Evolutionary conservation across 2,888 invertebrate species (phyloP).

Genomic region (Anodontia alba): DNA sequence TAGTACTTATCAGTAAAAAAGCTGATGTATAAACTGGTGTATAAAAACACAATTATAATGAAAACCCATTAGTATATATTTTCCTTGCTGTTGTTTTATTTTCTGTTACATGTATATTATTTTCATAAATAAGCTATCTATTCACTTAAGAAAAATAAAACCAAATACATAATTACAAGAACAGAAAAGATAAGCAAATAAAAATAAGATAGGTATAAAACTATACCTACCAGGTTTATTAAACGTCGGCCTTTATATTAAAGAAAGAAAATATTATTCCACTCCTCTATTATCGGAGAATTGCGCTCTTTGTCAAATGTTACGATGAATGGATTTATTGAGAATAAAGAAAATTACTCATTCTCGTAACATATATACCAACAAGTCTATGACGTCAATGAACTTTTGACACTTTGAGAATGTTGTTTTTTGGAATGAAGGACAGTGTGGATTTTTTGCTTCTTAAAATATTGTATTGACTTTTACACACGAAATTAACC

Average conservation of each 20-base stretch:
- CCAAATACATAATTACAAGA: not conserved
- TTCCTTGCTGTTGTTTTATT: too few species aligned
- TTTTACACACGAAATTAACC: not conserved
- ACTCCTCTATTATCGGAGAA: not conserved
- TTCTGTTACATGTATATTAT: too few species aligned
- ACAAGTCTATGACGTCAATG: not conserved
- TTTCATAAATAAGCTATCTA: too few species aligned
- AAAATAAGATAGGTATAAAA: too few species aligned
- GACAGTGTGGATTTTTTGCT: not conserved
- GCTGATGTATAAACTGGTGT: too few species aligned
- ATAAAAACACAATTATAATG: too few species aligned
- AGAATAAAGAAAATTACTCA: slow-evolving; percentile 4
- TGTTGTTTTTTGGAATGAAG: not conserved
- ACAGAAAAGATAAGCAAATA: not conserved
- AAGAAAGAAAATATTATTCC: not conserved
- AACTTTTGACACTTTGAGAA: not conserved
- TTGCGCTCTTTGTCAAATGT: not conserved
- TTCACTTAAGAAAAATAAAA: not conserved
- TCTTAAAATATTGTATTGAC: not conserved
- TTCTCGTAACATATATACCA: not conserved
- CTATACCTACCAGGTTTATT: too few species aligned
- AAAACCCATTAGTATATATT: not conserved
- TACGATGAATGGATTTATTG: not conserved
- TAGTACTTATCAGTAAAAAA: too few species aligned
- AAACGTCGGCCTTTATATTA: not conserved